Evolutionary conservation across 2,113 vertebrate genomes (phyloP), one percentile per base, ranked within the genome.

Genomic region (Xenopus tropicalis): DNA sequence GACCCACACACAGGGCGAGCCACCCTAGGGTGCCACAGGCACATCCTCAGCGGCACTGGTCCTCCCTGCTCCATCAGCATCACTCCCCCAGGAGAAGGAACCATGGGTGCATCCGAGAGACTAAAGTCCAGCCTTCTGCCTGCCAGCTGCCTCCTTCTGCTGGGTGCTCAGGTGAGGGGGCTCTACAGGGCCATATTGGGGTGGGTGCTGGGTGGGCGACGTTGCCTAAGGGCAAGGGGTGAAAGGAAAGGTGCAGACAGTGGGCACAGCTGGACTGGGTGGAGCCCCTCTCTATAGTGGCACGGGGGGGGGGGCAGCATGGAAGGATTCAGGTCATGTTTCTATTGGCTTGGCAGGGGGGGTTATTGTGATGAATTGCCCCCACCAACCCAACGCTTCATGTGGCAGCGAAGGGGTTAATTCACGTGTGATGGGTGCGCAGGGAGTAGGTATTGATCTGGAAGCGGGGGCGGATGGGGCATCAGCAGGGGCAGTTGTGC

Each of bases 91-190:
- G 14, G 11, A 14, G n/a, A 51, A 16, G 17, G 1, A 20, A 46
- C 9, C 12, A 72, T 54, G 70, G 70, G 48, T 29, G 23, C 61
- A 19, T 56, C n/a, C 2, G 51, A 24, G 16, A 58, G 51, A 25
- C 21, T 46, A 59, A 24, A 13, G 20, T 11, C n/a, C 42, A 14
- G 29, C 54, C 54, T 44, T 14, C 63, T 73, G 37, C 58, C 16
- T n/a, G 17, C 23, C 11, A 58, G 62, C 54, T 44, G 71, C 21
- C 14, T 66, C 21, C 71, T 73, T 14, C 22, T 73, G 14, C 8
- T 73, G 29, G 44, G 71, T 14, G 63, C 24, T 22, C 71, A 73
- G 71, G 71, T 73, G 63, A 73, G 71, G 71, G 14, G 69, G 19
- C 24, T 25, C 11, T 22, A 24, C n/a, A 1, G 2, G 24, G 61